Conservation (phyloP, 1,140 invertebrate genomes). For the Platyura marginata region DNA sequence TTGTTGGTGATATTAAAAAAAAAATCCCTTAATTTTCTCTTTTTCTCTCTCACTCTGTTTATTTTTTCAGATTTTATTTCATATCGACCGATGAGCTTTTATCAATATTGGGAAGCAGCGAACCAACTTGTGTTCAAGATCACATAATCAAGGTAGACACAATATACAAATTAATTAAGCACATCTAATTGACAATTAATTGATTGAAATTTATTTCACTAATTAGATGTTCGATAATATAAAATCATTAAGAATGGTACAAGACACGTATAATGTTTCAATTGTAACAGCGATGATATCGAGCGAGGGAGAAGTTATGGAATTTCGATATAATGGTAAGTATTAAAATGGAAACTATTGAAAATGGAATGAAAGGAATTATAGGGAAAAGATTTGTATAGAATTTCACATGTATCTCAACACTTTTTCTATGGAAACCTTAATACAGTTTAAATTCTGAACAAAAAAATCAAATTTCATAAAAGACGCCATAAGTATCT, state of each 20-base stretch:
- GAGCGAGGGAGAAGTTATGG: slow-evolving; percentile 69
- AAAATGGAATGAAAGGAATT: no score
- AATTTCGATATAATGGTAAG: slow-evolving; percentile 40
- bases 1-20: no score
- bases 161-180: neutral
- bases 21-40: no score
- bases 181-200: neutral
- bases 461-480: no score
- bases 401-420: no score
- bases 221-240: slow-evolving; percentile 79
- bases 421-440: no score
- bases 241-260: slow-evolving; percentile 43
- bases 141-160: slow-evolving; percentile 68
- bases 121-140: slow-evolving; percentile 63
- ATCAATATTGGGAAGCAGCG: slow-evolving; percentile 70
- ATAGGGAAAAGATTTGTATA: no score
- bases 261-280: slow-evolving; percentile 37
- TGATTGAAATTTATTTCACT: neutral
- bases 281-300: slow-evolving; percentile 66
- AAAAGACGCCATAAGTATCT: no score
- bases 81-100: slow-evolving; percentile 84
- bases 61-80: slow-evolving; percentile 84
- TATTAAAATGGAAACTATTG: no score
- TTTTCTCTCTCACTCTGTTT: no score
- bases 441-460: no score